phyloP scores from a whole-genome alignment of 2,113 vertebrate genomes.

The Cacatua alba region DNA sequence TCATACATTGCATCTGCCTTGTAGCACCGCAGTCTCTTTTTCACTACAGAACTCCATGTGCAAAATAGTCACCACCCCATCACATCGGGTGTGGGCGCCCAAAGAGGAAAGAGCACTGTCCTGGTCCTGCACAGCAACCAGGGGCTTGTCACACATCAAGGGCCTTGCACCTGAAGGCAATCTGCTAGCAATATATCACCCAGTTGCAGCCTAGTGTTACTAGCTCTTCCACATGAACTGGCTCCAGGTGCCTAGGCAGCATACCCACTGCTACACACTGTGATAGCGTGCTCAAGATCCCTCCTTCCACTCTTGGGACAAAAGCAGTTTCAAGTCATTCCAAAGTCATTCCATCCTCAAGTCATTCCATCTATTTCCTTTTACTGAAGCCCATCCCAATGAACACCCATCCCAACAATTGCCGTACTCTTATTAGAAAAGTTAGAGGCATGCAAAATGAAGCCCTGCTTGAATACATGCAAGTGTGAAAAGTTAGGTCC shows the following conservation, averaged over 20 bases:
- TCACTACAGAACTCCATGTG: neutral
- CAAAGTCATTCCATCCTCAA: neutral
- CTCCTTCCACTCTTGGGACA: neutral
- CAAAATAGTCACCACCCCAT: neutral
- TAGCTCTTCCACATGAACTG: neutral
- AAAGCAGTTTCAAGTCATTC: neutral
- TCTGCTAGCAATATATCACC: neutral
- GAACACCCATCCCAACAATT: neutral
- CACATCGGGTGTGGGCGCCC: neutral
- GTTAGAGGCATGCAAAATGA: neutral
- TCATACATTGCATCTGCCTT: neutral
- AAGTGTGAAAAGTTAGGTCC: neutral
- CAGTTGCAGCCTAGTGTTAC: neutral
- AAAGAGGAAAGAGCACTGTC: neutral
- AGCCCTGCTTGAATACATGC: accelerated
- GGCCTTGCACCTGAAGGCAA: neutral
- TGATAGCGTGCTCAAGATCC: neutral
- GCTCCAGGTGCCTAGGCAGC: neutral
- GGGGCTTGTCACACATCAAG: accelerated
- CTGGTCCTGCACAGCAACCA: neutral
- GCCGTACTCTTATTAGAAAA: neutral
- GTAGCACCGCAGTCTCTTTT: neutral
- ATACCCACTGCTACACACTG: neutral
- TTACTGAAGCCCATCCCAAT: neutral
- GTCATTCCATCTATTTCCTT: neutral